Base-by-base conservation (phyloP, 2,113 vertebrate genomes). In the Cinclus mexicanus region DNA sequence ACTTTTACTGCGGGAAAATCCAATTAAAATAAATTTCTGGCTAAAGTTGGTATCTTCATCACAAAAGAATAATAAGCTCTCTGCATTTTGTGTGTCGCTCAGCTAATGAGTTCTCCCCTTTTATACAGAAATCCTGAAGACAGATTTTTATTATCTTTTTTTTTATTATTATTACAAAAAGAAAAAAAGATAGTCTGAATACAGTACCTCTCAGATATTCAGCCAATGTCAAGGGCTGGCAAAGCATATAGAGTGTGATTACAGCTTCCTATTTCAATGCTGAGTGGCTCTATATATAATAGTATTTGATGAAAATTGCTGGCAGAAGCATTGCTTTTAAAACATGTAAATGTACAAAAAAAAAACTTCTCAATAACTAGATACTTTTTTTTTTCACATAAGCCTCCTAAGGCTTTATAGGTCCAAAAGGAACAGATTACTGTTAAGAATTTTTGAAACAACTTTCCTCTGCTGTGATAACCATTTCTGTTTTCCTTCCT, bases 271-370 rank as follows among this genome's bases (percentile, higher is more conserved):
- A 85, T 91, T 93, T 83, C 75, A 39, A 83, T 83, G 75, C 82
- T 91, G 81, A 95, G 82, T 91, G 75, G 70, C 11, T 96, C 87
- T 93, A 95, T 94, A 91, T 91, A 91, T 93, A 95, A 87, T 61
- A 77, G 28, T 21, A 31, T 85, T 97, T 67, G 70, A 31, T 46
- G 90, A 88, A 95, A 96, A 94, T 61, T 94, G 63, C 78, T 94
- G 71, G 69, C 82, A 87, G 69, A 94, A 92, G 65, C 44, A 61
- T 49, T 84, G 77, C 69, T 76, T 94, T 94, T 87, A 75, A 94
- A 95, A 56, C 44, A 80, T 57, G 65, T 76, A 89, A 91, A 87
- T 69, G n/a, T 53, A 71, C 29, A 26, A 69, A 77, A 67, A 77
- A 67, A 28, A 11, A 21, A 4, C 4, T 9, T 4, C 69, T 60